Percentiles rank a stretch among this genome's conserved stretches.
Conservation (phyloP, 2,113 vertebrate genomes). For the Pipa parva region DNA sequence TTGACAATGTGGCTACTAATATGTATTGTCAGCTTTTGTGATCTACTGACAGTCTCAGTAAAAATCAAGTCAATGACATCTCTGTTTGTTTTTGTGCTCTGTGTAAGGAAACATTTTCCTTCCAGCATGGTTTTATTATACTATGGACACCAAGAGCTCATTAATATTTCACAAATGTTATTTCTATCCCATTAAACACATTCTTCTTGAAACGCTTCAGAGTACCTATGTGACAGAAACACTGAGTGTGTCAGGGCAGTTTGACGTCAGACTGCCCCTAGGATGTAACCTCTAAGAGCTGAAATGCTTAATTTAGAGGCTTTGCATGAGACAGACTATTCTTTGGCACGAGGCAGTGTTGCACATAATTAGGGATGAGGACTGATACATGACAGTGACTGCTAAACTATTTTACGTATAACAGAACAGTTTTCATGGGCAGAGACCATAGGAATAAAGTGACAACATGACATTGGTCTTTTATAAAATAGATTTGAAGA, state of each 20-base stretch:
- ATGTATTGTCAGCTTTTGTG: constrained; percentile 1
- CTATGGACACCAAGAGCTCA: constrained; percentile 6
- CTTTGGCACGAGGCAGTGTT: neutral
- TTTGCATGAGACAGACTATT: neutral
- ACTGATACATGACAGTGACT: constrained; percentile 1
- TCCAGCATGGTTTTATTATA: neutral
- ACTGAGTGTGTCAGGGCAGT: constrained; percentile 1
- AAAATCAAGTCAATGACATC: neutral
- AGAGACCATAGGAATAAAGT: too few relatives aligned
- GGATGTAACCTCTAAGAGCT: neutral
- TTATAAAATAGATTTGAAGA: too few relatives aligned
- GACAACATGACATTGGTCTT: too few relatives aligned
- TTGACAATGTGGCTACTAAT: neutral
- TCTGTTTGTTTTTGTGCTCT: neutral
- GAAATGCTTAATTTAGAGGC: constrained; percentile 9
- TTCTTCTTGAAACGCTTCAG: constrained; percentile 17
- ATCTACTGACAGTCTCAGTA: constrained; percentile 4
- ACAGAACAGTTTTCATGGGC: neutral
- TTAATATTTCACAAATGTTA: constrained; percentile 32
- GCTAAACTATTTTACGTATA: constrained; percentile 2
- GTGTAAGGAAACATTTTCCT: neutral
- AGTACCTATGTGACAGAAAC: constrained; percentile 14
- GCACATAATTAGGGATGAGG: constrained; percentile 9
- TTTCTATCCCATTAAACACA: constrained; percentile 27
- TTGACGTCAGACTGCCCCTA: constrained; percentile 9